These are phyloP conservation scores for Penaeus vannamei DNA, from an alignment of 1,140 invertebrate genomes.

Conservation along the genomic window DNA sequence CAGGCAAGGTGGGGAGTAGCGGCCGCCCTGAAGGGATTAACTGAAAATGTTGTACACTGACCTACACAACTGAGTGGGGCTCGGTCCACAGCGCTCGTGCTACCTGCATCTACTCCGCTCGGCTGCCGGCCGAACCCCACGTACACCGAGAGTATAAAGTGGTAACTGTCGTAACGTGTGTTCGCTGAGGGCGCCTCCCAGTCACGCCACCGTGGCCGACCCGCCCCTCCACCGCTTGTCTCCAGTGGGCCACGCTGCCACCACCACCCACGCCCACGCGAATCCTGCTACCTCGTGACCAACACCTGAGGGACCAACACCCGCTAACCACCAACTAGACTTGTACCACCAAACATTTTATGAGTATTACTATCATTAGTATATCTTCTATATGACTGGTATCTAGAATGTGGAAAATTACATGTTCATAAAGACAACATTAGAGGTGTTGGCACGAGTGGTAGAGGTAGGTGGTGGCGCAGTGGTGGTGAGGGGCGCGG, in stretches of 20 bases:
- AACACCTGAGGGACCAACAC: conserved; percentile 29
- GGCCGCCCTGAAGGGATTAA: conserved; percentile 52
- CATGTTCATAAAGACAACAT: conserved; percentile 6
- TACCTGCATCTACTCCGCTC: conserved; percentile 10
- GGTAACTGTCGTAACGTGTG: neutral
- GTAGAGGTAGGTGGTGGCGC: conserved; percentile 33
- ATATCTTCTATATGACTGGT: conserved; percentile 11
- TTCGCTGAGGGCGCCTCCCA: conserved; percentile 37
- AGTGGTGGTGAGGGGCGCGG: conserved; percentile 45
- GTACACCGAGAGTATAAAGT: conserved; percentile 44
- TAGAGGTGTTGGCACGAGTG: conserved; percentile 17
- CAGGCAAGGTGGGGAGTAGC: conserved; percentile 57
- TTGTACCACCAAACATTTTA: conserved; percentile 36
- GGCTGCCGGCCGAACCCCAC: conserved; percentile 49
- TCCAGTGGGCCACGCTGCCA: conserved; percentile 19
- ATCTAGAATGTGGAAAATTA: conserved; percentile 7
- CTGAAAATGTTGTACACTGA: conserved; percentile 64
- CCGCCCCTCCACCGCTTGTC: conserved; percentile 49
- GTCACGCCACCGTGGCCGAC: conserved; percentile 24
- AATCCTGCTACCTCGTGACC: conserved; percentile 34
- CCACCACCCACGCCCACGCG: neutral
- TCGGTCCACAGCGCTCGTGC: conserved; percentile 31
- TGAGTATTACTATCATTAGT: neutral
- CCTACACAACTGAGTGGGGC: conserved; percentile 55
- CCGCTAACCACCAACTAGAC: conserved; percentile 41